These are phyloP conservation scores for Esox niger DNA, from an alignment of 2,113 vertebrate genomes.

Conservation along the genomic window DNA sequence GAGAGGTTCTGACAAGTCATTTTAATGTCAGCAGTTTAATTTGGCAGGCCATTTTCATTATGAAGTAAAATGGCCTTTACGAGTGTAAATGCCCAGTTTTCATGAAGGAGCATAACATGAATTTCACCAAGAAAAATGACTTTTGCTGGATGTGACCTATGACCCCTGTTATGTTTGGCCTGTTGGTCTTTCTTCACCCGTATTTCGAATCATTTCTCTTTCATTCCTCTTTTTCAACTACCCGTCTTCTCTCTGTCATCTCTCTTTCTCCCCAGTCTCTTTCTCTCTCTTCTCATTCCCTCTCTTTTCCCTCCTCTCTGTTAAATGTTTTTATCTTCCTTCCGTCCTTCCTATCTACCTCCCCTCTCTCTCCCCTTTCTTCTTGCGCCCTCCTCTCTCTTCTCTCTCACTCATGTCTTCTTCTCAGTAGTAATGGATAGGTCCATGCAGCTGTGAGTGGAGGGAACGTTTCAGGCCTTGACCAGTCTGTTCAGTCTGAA, in stretches of 20 bases:
- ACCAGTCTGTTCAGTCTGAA: slow-evolving; percentile 32
- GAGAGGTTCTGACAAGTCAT: slow-evolving; percentile 53
- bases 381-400: not conserved
- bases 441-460: slow-evolving; percentile 35
- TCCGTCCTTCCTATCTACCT: too few species aligned
- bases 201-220: not conserved
- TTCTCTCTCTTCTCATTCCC: slow-evolving; percentile 3
- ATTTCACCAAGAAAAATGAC: too few species aligned
- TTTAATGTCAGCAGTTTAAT: slow-evolving; percentile 43
- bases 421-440: slow-evolving; percentile 48
- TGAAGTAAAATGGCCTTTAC: slow-evolving; percentile 36
- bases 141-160: too few species aligned
- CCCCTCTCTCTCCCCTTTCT: slow-evolving; percentile 43
- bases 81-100: slow-evolving; percentile 18
- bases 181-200: slow-evolving; percentile 4
- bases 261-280: not conserved
- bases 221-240: not conserved
- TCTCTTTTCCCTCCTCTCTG: too few species aligned
- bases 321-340: too few species aligned
- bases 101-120: too few species aligned
- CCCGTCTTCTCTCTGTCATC: not conserved
- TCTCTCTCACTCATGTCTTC: slow-evolving; percentile 19
- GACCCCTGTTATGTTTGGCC: not conserved
- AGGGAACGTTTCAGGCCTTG: slow-evolving; percentile 19
- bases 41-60: slow-evolving; percentile 21